A percentile compares a stretch with the other conserved stretches of the same genome.
These are phyloP conservation scores for Ceyx melanurus DNA, from an alignment of 2,113 vertebrate species.

Conservation along the genomic window DNA sequence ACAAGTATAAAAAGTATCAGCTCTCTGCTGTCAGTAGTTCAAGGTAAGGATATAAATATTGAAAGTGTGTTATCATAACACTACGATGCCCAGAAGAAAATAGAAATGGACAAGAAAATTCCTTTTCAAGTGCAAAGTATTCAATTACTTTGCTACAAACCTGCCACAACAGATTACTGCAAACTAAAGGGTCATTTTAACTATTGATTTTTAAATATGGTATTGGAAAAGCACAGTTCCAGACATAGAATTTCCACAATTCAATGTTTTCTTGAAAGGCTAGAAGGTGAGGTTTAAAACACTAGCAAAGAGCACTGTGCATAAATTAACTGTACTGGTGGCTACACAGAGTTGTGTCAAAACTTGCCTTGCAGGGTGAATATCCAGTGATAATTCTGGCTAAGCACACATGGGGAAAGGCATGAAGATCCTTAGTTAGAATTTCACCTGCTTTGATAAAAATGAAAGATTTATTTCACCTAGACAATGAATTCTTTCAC, in stretches of 20 bases:
- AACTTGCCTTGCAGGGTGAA: background rate
- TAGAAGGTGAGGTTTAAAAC: background rate
- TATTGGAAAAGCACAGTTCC: background rate
- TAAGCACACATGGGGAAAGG: background rate
- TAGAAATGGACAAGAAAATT: background rate
- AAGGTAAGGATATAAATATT: slow-evolving; percentile 12
- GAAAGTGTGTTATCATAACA: background rate
- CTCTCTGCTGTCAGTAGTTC: background rate
- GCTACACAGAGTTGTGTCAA: background rate
- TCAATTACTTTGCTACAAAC: background rate
- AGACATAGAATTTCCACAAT: background rate
- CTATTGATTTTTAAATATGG: background rate
- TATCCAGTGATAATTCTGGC: background rate
- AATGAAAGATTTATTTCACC: background rate
- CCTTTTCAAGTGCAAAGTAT: background rate
- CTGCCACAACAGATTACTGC: background rate
- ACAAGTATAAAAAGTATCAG: background rate
- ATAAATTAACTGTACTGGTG: background rate
- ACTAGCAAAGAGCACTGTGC: background rate
- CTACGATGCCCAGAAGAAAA: background rate
- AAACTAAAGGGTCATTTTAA: background rate
- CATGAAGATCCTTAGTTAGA: background rate
- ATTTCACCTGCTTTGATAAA: background rate
- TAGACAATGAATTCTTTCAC: background rate
- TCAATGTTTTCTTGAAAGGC: background rate